phyloP scores from a whole-genome alignment of 2,797 vertebrate genomes.

The Labeo calbasu region DNA sequence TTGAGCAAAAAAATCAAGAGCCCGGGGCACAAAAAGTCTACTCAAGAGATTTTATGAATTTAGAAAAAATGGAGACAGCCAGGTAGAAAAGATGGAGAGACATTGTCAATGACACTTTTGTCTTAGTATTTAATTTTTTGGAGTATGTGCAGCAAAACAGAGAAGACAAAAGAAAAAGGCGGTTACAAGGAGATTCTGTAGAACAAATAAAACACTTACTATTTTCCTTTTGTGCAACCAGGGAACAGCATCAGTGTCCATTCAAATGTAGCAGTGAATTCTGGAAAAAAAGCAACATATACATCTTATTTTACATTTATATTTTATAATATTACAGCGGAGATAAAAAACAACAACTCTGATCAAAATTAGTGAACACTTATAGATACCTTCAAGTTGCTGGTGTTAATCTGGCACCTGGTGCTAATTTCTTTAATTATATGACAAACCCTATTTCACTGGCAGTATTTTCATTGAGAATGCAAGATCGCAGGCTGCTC shows the following conservation, averaged over 20 bases:
- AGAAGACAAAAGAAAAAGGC: background rate
- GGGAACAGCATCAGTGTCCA: background rate
- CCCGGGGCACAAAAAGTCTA: constrained; percentile 15
- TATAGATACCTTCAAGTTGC: too few species aligned
- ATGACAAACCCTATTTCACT: too few species aligned
- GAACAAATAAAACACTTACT: background rate
- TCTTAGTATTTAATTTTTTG: background rate
- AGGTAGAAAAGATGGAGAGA: background rate
- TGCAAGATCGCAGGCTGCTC: too few species aligned
- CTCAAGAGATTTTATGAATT: constrained; percentile 1
- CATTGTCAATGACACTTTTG: constrained; percentile 7
- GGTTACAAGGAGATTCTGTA: background rate
- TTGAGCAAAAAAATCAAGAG: constrained; percentile 5
- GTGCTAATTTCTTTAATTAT: too few species aligned
- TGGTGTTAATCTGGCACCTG: too few species aligned
- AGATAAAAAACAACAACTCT: too few species aligned
- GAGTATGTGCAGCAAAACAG: background rate
- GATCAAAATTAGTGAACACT: too few species aligned
- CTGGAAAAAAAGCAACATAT: background rate
- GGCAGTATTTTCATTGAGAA: too few species aligned
- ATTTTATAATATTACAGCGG: too few species aligned
- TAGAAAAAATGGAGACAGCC: background rate
- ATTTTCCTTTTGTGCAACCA: background rate
- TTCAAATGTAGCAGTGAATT: background rate
- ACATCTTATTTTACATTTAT: too few species aligned